phyloP scores from a whole-genome alignment of 2,113 vertebrate species.

The Barbus barbus region DNA sequence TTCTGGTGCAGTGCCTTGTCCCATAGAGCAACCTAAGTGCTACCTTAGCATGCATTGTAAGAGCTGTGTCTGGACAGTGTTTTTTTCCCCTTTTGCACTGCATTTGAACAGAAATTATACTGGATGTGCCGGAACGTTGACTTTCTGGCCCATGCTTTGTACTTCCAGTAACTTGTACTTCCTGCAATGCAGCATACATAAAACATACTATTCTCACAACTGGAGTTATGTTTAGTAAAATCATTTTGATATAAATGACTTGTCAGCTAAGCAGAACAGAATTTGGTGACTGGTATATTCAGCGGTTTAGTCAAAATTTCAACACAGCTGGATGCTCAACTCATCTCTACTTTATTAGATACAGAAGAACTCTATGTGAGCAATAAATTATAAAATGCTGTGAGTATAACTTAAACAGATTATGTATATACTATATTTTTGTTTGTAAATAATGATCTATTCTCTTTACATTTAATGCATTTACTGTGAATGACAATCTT shows the following conservation, averaged over 20 bases:
- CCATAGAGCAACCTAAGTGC: not conserved
- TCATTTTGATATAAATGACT: not conserved
- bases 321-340: not conserved
- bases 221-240: not conserved
- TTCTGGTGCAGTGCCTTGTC: conserved; percentile 15
- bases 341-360: conserved; percentile 18
- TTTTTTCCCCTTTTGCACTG: not conserved
- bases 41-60: not conserved
- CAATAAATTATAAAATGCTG: conserved; percentile 62
- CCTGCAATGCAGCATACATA: not conserved
- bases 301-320: not conserved
- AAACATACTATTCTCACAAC: not conserved
- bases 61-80: not conserved
- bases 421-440: conserved; percentile 77
- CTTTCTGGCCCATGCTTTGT: not conserved
- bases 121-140: not conserved
- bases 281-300: not conserved
- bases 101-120: not conserved
- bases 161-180: not conserved
- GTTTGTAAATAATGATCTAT: conserved; percentile 64
- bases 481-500: conserved; percentile 77
- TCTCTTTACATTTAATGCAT: conserved; percentile 56
- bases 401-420: conserved; percentile 61
- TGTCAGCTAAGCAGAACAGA: not conserved
- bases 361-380: conserved; percentile 66